Conservation (phyloP, 2,113 vertebrate genomes). For the Macaca fascicularis region T2T-MFA8v1.1 NC_088377.1:35699501-35700000, state of each 20-base stretch:
- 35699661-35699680: background rate
- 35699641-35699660: background rate
- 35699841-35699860: background rate
- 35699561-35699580: rapidly evolving
- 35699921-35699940: background rate
- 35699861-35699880: rapidly evolving
- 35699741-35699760: too few species aligned
- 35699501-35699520: rapidly evolving
- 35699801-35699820: background rate
- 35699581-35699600: background rate
- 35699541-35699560: background rate
- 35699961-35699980: background rate
- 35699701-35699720: background rate
- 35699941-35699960: rapidly evolving
- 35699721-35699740: background rate
- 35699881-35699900: background rate
- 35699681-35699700: background rate
- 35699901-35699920: rapidly evolving
- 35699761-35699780: too few species aligned
- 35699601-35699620: background rate
- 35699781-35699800: background rate
- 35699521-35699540: background rate
- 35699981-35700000: background rate
- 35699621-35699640: background rate
- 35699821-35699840: background rate